Evolutionary conservation across 1,140 invertebrate genomes (phyloP).

Genomic region (Trichonephila clavipes): DNA sequence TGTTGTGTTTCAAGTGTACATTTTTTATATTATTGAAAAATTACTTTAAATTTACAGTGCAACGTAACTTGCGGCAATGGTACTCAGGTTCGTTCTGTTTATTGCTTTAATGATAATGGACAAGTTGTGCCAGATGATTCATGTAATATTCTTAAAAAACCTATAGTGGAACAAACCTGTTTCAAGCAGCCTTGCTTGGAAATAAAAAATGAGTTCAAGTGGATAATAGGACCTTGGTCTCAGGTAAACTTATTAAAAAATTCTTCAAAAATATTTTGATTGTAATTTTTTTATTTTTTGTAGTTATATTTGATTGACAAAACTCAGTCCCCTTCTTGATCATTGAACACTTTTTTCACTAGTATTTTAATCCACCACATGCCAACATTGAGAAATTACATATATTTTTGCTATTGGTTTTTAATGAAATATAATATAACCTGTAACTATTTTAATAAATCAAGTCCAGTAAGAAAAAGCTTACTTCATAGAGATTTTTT

Average conservation of each 20-base stretch:
- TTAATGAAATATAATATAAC: too few species aligned
- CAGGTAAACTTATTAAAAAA: constrained; percentile 23
- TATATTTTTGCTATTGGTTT: too few species aligned
- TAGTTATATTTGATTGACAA: too few species aligned
- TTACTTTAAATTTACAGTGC: constrained; percentile 82
- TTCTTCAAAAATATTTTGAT: neutral
- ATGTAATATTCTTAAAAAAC: constrained; percentile 40
- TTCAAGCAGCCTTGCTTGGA: neutral
- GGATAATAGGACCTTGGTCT: constrained; percentile 62
- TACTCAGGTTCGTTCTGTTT: constrained; percentile 83
- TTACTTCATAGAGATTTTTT: too few species aligned
- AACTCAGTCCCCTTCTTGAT: too few species aligned
- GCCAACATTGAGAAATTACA: too few species aligned
- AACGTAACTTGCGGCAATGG: constrained; percentile 85
- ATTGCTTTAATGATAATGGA: constrained; percentile 80
- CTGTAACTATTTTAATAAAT: too few species aligned
- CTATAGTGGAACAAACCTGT: constrained; percentile 28
- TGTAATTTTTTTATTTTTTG: too few species aligned
- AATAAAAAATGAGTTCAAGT: constrained; percentile 16
- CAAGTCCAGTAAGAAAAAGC: too few species aligned
- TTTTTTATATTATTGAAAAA: neutral
- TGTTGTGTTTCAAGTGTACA: neutral
- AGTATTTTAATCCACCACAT: too few species aligned
- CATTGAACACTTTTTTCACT: too few species aligned
- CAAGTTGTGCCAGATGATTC: constrained; percentile 17